Evolutionary conservation across 2,888 invertebrate species (phyloP), one percentile per base, ranked within the genome.

Genomic region (Mycogona germanica): DNA sequence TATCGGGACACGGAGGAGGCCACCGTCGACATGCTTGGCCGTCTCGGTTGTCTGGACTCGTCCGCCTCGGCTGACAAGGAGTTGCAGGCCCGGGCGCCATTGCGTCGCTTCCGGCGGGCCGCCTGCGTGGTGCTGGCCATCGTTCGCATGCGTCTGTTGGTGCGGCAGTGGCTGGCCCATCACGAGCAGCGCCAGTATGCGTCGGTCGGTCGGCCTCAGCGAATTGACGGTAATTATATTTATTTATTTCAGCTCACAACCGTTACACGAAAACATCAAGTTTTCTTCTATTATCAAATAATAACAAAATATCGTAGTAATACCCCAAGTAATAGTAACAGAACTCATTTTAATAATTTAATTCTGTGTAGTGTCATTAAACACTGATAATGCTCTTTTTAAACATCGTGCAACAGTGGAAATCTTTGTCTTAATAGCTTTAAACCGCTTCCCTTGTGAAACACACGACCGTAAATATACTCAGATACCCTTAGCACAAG

Each of bases 131-230:
- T 81, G 3, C 73, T 81, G 37, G 77, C 79, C 38, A 71, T 81
- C 48, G 68, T 73, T 38, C 71, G 83, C 53, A 81, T 84, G 78
- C 78, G 78, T 61, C 81, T 74, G 68, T 70, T 82, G 59, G 78
- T 80, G 2, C 67, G 72, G 52, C 71, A 78, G 38, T 81, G 81
- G 81, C 75, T 75, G 57, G 75, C 73, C 2, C 79, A 78, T n/a
- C 1, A 74, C 73, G 60, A 70, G 77, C n/a, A 26, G 37, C 25
- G 37, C n/a, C 28, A 32, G 21, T 2, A 19, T 42, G 25, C 42
- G 25, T 3, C 42, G 9, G n/a, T 32, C n/a, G n/a, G 45, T 30
- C 19, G 19, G 17, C 47, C 44, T 51, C 71, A 76, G 51, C 76
- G 75, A 29, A 28, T 29, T 46, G 29, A 29, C 30, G 46, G 46